A percentile compares a stretch with the other conserved stretches of the same genome.
These are phyloP conservation scores for Diadumene lineata DNA, from an alignment of 92 coral and sea anemone genomes.

Conservation along the genomic window DNA sequence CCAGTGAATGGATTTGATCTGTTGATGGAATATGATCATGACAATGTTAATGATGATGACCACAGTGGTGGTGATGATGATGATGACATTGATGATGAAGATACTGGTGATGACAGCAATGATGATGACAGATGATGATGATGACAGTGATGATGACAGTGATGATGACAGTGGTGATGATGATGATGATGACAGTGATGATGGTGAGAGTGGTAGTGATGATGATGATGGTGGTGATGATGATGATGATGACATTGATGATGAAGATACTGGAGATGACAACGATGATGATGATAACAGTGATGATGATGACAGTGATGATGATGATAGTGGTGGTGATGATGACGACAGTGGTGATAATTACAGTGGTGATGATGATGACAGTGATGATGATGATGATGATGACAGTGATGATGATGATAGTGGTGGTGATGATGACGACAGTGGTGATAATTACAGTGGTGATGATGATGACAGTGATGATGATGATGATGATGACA, in stretches of 20 bases:
- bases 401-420: background rate
- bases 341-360: background rate
- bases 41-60: conserved; percentile 5
- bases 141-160: background rate
- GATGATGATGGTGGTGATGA: conserved; percentile 2
- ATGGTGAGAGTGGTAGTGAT: conserved; percentile 4
- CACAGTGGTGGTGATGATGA: background rate
- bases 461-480: background rate
- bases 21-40: background rate
- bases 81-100: background rate
- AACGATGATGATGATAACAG: background rate
- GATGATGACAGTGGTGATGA: background rate
- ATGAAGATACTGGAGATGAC: background rate
- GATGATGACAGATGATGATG: background rate
- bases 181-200: background rate
- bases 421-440: background rate
- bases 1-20: conserved; percentile 57
- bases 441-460: background rate
- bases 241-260: background rate
- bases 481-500: background rate
- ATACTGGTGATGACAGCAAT: background rate
- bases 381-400: no score
- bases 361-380: background rate
- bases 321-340: background rate
- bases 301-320: background rate